A percentile compares a stretch with the other conserved stretches of the same genome.
These are phyloP conservation scores for Rafetus swinhoei DNA, from an alignment of 2,113 vertebrate genomes.

Conservation along the genomic window DNA sequence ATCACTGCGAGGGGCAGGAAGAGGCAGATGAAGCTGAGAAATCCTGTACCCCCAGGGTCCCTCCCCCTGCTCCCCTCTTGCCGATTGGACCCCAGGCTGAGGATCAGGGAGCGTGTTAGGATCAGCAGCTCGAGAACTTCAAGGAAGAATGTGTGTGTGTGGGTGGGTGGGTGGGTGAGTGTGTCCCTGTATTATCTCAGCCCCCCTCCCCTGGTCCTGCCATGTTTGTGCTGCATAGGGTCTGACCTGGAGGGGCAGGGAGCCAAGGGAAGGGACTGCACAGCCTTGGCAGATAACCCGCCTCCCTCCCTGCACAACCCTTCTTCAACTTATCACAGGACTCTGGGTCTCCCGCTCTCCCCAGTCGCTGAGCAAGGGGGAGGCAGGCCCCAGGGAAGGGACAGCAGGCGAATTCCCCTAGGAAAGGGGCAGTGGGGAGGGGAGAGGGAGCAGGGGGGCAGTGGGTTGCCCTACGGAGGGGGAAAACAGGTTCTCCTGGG, in stretches of 20 bases:
- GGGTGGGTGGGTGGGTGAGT: accelerated
- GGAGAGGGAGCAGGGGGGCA: background rate
- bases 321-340: background rate
- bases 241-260: background rate
- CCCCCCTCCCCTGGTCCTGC: too few relatives aligned
- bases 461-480: background rate
- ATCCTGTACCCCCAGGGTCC: background rate
- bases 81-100: background rate
- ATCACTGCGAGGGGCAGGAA: background rate
- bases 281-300: background rate
- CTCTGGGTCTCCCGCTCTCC: background rate
- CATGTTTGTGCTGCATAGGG: background rate
- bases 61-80: background rate
- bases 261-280: background rate
- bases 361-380: background rate
- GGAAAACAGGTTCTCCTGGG: too few relatives aligned
- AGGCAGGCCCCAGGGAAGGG: background rate
- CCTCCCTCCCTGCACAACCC: background rate
- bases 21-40: background rate
- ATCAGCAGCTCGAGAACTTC: background rate
- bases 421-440: too few relatives aligned
- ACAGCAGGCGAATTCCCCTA: too few relatives aligned
- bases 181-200: background rate
- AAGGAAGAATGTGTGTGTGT: background rate
- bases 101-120: background rate